Evolutionary conservation across 2,888 invertebrate species (phyloP).

Genomic region (Omphaloscelis lunosa): DNA sequence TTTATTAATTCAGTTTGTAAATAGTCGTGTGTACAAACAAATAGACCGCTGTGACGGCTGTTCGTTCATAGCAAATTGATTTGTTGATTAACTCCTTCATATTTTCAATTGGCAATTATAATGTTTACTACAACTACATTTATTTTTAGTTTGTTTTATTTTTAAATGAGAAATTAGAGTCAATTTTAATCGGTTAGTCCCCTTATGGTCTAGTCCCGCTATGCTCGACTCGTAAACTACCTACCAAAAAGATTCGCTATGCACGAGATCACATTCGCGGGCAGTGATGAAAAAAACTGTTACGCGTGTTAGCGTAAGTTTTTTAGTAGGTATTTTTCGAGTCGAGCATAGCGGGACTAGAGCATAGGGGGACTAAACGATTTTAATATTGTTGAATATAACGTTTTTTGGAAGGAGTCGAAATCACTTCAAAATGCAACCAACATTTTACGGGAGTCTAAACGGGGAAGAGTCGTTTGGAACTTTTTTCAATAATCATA

Average conservation of each 20-base stretch:
- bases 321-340: no score
- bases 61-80: constrained; percentile 33
- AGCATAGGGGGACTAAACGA: no score
- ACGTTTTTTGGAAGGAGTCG: neutral
- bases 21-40: constrained; percentile 23
- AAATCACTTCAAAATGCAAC: neutral
- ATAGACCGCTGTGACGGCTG: constrained; percentile 23
- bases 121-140: constrained; percentile 8
- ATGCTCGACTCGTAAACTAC: no score
- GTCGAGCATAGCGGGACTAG: no score
- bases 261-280: no score
- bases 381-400: neutral
- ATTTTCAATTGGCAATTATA: constrained; percentile 33
- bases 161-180: neutral
- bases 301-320: no score
- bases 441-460: neutral
- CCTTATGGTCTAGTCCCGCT: no score
- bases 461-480: neutral
- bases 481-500: neutral
- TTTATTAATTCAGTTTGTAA: constrained; percentile 42
- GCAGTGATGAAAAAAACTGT: no score
- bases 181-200: no score
- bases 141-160: neutral
- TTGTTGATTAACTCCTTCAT: constrained; percentile 31
- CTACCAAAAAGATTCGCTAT: no score